Evolutionary conservation across 2,113 vertebrate genomes (phyloP), one percentile per base, ranked within the genome.

Genomic region (Bungarus multicinctus): DNA sequence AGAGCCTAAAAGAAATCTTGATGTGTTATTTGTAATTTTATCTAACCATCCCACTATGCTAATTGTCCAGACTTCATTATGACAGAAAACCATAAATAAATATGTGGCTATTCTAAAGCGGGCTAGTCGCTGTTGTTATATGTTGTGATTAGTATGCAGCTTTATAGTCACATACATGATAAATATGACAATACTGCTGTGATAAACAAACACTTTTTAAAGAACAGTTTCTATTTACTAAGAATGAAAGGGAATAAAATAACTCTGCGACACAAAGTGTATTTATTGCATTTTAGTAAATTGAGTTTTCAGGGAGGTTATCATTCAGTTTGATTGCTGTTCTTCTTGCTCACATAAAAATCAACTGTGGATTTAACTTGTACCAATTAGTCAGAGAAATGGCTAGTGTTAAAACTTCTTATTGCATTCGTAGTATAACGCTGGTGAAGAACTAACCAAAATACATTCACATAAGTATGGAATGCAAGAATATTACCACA

Each of bases 1-100:
- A 30, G n/a, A 11, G 25, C 55, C 74, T 90, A 93, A 95, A 94
- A 11, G 23, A 88, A 87, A 87, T 90, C 22, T 25, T 92, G 3
- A 45, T 11, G 55, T 22, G 58, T 95, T 45, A 4, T 16, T 6
- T 39, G 30, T 93, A 4, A 9, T 93, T 23, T 93, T 90, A 27
- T 64, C 85, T 81, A 91, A 91, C 58, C 91, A 86, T 20, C 1
- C 60, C 18, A 10, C 86, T 39, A 52, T 43, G 27, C 87, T 50
- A 43, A 85, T 81, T 91, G 54, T 81, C 60, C 43, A 64, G 89
- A 89, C n/a, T 85, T 74, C 50, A 81, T 39, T 88, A 47, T 57
- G 53, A 43, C 45, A 52, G 18, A 85, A 25, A 93, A 91, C 27
- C 58, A 64, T 52, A n/a, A n/a, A 54, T 50, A 91, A 91, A 81